These are phyloP conservation scores for Felis catus DNA, from an alignment of 2,113 vertebrate species.

Conservation along the genomic window DNA sequence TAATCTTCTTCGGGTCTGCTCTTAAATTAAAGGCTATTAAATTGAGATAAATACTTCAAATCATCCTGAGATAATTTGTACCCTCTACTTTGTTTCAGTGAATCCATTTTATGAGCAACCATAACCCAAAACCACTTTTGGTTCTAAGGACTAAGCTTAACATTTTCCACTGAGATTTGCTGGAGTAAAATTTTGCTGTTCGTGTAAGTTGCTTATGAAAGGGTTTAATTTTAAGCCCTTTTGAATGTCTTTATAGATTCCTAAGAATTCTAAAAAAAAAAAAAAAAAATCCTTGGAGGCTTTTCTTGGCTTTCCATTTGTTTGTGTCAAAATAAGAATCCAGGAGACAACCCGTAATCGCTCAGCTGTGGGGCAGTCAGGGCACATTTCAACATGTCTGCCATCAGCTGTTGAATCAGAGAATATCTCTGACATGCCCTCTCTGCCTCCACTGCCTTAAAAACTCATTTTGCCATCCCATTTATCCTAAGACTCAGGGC, in stretches of 20 bases:
- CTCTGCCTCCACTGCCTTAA: background rate
- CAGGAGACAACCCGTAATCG: background rate
- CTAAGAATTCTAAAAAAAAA: slow-evolving; percentile 17
- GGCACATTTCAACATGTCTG: background rate
- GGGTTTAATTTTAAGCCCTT: slow-evolving; percentile 50
- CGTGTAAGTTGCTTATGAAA: slow-evolving; percentile 52
- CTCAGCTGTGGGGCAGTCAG: background rate
- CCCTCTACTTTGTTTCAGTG: background rate
- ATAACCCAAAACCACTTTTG: background rate
- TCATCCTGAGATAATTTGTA: background rate
- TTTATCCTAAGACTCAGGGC: background rate
- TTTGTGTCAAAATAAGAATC: slow-evolving; percentile 46
- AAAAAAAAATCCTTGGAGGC: slow-evolving; percentile 4
- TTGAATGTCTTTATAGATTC: slow-evolving; percentile 51
- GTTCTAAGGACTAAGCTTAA: background rate
- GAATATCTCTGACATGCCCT: background rate
- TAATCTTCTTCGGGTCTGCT: background rate
- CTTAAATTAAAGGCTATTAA: background rate
- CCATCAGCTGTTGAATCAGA: background rate
- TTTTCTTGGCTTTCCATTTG: slow-evolving; percentile 49
- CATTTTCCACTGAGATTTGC: slow-evolving; percentile 22
- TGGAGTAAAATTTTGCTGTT: slow-evolving; percentile 37
- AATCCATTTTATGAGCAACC: background rate
- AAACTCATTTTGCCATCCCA: background rate
- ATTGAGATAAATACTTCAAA: background rate